Evolutionary conservation across 2,888 invertebrate genomes (phyloP).

Genomic region (Homarus gammarus): DNA sequence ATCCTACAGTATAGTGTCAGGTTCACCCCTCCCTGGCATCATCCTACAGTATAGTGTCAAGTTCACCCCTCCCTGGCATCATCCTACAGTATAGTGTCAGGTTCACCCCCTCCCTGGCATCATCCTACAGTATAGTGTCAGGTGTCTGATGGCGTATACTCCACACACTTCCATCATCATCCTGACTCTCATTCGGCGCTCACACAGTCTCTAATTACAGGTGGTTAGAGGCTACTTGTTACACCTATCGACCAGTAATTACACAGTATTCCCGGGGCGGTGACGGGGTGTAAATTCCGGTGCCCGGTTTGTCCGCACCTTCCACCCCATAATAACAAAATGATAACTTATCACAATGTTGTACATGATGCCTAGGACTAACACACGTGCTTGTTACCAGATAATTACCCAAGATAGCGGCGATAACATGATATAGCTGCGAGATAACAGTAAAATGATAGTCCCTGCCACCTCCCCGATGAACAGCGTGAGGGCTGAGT

Average conservation of each 20-base stretch:
- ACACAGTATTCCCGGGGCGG: background rate
- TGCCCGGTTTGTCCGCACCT: background rate
- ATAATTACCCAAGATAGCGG: constrained; percentile 30
- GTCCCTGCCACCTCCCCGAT: background rate
- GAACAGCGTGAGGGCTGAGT: no score
- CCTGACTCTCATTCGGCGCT: constrained; percentile 4
- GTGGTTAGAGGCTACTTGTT: constrained; percentile 38
- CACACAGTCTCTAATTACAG: constrained; percentile 30
- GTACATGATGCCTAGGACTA: constrained; percentile 22
- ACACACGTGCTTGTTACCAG: constrained; percentile 29
- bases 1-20: no score
- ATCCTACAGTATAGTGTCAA: no score
- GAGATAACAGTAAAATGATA: constrained; percentile 28
- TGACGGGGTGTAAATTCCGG: constrained; percentile 27
- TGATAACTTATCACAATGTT: constrained; percentile 40
- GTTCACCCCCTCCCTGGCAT: no score
- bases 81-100: no score
- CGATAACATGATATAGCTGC: constrained; percentile 33
- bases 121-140: background rate
- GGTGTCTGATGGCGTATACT: constrained; percentile 4
- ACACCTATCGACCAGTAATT: constrained; percentile 40
- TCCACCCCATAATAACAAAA: constrained; percentile 28
- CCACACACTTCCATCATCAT: constrained; percentile 1
- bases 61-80: no score
- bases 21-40: no score